These are phyloP conservation scores for Oreocharis arfaki DNA, from an alignment of 2,113 vertebrate genomes.

Conservation along the genomic window DNA sequence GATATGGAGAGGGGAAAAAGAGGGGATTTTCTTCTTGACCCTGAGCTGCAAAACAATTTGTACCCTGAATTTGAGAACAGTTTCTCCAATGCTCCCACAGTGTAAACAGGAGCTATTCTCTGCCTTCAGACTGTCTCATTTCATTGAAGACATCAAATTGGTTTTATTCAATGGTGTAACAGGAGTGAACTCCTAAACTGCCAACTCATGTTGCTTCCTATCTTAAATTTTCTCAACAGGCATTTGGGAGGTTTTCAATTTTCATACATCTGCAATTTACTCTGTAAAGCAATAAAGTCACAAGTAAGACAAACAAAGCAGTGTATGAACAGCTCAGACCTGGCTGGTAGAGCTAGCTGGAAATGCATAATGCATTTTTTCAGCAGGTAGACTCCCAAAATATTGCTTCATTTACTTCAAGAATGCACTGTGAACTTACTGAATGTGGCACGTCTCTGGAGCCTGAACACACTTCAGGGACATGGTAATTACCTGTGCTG, in stretches of 20 bases:
- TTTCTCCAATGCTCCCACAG: not conserved
- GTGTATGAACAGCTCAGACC: not conserved
- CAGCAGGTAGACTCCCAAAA: not conserved
- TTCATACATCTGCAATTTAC: not conserved
- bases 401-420: not conserved
- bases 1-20: conserved; percentile 8
- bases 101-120: not conserved
- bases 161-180: not conserved
- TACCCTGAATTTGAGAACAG: conserved; percentile 6
- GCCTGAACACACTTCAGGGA: not conserved
- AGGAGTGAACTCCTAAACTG: not conserved
- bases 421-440: fast-evolving
- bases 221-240: not conserved
- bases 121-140: not conserved
- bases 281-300: not conserved
- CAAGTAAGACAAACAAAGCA: not conserved
- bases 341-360: not conserved
- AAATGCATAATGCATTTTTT: not conserved
- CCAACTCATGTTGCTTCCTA: not conserved
- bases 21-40: not conserved
- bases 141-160: not conserved
- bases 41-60: conserved; percentile 3
- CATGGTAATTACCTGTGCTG: not conserved
- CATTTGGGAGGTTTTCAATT: not conserved
- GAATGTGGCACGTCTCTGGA: not conserved